These are phyloP conservation scores for Mactra quadrangularis DNA, from an alignment of 1,140 invertebrate species.

Conservation along the genomic window DNA sequence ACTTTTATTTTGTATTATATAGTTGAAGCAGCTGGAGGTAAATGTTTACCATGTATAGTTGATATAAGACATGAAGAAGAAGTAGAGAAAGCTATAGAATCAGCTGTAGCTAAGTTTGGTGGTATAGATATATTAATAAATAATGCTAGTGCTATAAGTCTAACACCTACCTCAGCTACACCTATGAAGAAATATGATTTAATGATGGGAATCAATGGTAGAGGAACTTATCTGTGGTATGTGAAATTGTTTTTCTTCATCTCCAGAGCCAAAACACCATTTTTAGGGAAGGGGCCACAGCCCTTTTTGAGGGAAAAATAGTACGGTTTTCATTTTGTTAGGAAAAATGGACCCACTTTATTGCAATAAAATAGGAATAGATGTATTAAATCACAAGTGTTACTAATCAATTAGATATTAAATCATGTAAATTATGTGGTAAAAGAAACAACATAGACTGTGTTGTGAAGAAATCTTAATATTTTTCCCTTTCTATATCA, in stretches of 20 bases:
- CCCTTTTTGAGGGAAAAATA: no score
- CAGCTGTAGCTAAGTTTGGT: conserved; percentile 95
- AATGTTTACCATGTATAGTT: conserved; percentile 95
- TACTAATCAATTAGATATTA: no score
- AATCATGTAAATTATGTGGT: no score
- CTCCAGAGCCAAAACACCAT: no score
- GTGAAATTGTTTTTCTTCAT: conserved; percentile 10
- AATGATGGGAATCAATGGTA: conserved; percentile 83
- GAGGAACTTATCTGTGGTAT: conserved; percentile 84
- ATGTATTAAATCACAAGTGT: no score
- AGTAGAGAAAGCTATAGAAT: conserved; percentile 92
- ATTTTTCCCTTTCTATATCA: no score
- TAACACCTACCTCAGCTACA: conserved; percentile 93
- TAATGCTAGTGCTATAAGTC: conserved; percentile 98
- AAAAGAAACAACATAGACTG: no score
- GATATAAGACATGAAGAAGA: conserved; percentile 92
- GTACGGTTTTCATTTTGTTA: no score
- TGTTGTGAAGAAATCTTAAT: no score
- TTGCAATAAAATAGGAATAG: no score
- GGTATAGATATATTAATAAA: conserved; percentile 97
- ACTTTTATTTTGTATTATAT: conserved; percentile 68
- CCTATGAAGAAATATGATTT: conserved; percentile 92
- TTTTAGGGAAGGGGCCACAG: no score
- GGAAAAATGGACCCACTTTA: no score
- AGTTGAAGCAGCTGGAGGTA: conserved; percentile 96